Percentiles rank a stretch among this genome's conserved stretches.
These are phyloP conservation scores for Malthinus seriepunctatus DNA, from an alignment of 2,888 invertebrate species.

Conservation along the genomic window DNA sequence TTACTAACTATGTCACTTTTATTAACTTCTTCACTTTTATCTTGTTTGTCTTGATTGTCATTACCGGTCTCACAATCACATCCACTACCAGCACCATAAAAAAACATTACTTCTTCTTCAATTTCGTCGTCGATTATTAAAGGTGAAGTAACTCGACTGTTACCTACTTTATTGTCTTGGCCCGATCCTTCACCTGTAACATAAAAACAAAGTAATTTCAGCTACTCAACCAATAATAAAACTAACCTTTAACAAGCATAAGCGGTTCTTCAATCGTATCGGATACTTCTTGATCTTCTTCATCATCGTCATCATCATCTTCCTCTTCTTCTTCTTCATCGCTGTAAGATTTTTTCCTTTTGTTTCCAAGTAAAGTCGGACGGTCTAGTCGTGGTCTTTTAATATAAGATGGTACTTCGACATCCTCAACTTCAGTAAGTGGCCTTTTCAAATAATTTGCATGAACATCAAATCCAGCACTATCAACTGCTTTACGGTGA, in stretches of 20 bases:
- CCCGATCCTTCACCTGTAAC: constrained; percentile 52
- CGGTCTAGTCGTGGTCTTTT: constrained; percentile 35
- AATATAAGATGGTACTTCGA: constrained; percentile 34
- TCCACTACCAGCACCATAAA: constrained; percentile 75
- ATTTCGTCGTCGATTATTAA: constrained; percentile 67
- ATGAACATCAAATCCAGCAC: constrained; percentile 36
- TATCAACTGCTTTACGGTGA: constrained; percentile 37
- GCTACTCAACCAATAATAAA: background rate
- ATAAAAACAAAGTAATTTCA: background rate
- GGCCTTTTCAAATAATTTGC: constrained; percentile 34
- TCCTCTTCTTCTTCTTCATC: constrained; percentile 36
- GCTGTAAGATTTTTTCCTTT: constrained; percentile 29
- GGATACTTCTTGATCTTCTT: constrained; percentile 27
- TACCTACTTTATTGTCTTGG: constrained; percentile 56
- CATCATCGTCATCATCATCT: constrained; percentile 30
- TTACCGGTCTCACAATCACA: constrained; percentile 76
- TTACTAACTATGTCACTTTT: constrained; percentile 23
- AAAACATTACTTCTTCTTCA: constrained; percentile 70
- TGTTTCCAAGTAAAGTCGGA: constrained; percentile 37
- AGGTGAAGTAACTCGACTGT: constrained; percentile 22
- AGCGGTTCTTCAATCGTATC: constrained; percentile 70
- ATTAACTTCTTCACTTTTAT: constrained; percentile 1
- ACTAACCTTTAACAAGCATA: constrained; percentile 63
- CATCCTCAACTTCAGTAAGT: constrained; percentile 33
- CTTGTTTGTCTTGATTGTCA: constrained; percentile 41